phyloP scores from a whole-genome alignment of 2,888 invertebrate genomes.

The Fragum sueziense region DNA sequence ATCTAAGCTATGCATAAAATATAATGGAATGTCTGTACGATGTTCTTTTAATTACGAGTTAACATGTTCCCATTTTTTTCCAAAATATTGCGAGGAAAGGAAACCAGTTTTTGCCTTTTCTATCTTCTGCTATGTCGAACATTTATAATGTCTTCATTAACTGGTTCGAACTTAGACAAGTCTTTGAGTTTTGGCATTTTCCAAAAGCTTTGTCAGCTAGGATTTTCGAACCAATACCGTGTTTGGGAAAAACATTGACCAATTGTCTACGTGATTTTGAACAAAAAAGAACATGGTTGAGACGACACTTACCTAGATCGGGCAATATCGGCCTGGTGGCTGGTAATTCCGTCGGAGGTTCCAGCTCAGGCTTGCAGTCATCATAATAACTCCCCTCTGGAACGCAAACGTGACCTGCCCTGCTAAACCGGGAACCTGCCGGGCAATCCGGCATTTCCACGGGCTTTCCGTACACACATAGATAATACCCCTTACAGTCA shows the following conservation, averaged over 20 bases:
- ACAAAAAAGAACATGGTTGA: neutral
- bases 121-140: no score
- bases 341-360: neutral
- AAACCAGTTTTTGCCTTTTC: no score
- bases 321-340: constrained; percentile 26
- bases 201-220: neutral
- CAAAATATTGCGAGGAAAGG: no score
- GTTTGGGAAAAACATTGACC: no score
- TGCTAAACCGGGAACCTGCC: constrained; percentile 53
- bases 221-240: no score
- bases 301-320: constrained; percentile 32
- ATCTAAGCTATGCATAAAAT: no score
- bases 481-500: constrained; percentile 51
- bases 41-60: no score
- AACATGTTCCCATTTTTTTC: no score
- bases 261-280: no score
- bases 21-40: no score
- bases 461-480: constrained; percentile 46
- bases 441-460: constrained; percentile 62
- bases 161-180: neutral
- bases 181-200: neutral
- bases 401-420: constrained; percentile 57
- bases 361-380: constrained; percentile 40
- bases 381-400: constrained; percentile 48
- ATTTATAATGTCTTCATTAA: neutral